These are phyloP conservation scores for Motacilla tschutschensis DNA, from an alignment of 2,113 vertebrate species.

Conservation along the genomic window DNA sequence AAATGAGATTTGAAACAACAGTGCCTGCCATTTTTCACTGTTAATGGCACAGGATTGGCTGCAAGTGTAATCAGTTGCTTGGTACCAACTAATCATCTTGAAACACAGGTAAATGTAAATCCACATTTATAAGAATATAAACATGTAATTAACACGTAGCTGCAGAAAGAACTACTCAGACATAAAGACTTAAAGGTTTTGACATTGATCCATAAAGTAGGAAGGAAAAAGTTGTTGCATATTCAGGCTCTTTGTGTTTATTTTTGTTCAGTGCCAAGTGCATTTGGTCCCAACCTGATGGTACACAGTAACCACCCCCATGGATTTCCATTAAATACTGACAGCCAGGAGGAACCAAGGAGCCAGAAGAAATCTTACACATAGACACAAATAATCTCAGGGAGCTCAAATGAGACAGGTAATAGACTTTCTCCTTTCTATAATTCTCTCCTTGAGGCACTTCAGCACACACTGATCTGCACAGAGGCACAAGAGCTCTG, in stretches of 20 bases:
- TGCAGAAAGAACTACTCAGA: not conserved
- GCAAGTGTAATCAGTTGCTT: conserved; percentile 67
- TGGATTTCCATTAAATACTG: not conserved
- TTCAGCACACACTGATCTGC: not conserved
- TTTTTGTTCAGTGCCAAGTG: not conserved
- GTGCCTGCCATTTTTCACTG: conserved; percentile 60
- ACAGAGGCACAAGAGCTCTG: fast-evolving
- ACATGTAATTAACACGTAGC: conserved; percentile 12
- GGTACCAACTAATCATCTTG: conserved; percentile 65
- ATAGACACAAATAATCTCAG: not conserved
- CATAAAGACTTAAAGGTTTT: conserved; percentile 4
- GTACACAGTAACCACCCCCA: not conserved
- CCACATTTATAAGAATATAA: conserved; percentile 30
- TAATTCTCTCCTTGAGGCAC: not conserved
- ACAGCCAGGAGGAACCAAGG: not conserved
- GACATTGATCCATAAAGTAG: not conserved
- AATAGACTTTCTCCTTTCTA: not conserved
- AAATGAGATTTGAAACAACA: conserved; percentile 65
- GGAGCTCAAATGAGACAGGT: not conserved
- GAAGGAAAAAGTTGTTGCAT: not conserved
- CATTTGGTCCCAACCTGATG: not conserved
- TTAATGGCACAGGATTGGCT: conserved; percentile 72
- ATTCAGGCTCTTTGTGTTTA: not conserved
- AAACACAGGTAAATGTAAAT: conserved; percentile 61
- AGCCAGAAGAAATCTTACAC: not conserved